Evolutionary conservation across 2,113 vertebrate species (phyloP).

Genomic region (cattle (Bos taurus)): DNA sequence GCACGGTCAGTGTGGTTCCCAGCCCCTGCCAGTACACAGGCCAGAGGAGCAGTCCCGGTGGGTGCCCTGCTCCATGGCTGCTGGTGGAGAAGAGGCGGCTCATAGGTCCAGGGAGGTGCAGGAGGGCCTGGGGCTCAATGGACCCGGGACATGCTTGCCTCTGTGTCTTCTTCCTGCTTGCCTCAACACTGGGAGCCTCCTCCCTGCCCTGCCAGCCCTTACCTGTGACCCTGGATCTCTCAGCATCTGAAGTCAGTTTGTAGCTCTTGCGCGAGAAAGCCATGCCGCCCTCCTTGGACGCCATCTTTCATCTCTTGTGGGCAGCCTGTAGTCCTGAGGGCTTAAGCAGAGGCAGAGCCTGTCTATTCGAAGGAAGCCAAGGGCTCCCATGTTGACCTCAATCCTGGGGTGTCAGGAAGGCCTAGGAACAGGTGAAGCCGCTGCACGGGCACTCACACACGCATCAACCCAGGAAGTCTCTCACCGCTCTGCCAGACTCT

Average conservation of each 20-base stretch:
- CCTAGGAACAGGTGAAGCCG: neutral
- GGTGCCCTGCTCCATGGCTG: neutral
- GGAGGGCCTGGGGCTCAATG: neutral
- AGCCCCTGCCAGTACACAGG: neutral
- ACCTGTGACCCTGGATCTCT: slow-evolving; percentile 92
- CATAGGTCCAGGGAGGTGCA: neutral
- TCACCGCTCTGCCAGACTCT: neutral
- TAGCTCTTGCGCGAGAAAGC: slow-evolving; percentile 90
- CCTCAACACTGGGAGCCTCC: neutral
- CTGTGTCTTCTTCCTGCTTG: neutral
- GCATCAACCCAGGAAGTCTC: neutral
- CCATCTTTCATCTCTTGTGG: slow-evolving; percentile 85
- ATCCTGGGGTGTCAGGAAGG: neutral
- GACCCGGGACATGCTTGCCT: neutral
- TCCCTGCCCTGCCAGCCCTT: slow-evolving; percentile 15
- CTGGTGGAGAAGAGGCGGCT: neutral
- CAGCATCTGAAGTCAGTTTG: slow-evolving; percentile 88
- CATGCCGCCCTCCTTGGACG: slow-evolving; percentile 87
- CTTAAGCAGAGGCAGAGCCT: slow-evolving; percentile 16
- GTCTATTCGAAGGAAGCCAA: neutral
- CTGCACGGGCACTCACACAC: neutral
- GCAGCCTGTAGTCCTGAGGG: slow-evolving; percentile 42
- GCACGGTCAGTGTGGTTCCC: neutral
- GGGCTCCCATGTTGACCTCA: neutral
- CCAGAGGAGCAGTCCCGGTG: neutral